Evolutionary conservation across 2,113 vertebrate species (phyloP).

Genomic region (Coregonus clupeaformis): DNA sequence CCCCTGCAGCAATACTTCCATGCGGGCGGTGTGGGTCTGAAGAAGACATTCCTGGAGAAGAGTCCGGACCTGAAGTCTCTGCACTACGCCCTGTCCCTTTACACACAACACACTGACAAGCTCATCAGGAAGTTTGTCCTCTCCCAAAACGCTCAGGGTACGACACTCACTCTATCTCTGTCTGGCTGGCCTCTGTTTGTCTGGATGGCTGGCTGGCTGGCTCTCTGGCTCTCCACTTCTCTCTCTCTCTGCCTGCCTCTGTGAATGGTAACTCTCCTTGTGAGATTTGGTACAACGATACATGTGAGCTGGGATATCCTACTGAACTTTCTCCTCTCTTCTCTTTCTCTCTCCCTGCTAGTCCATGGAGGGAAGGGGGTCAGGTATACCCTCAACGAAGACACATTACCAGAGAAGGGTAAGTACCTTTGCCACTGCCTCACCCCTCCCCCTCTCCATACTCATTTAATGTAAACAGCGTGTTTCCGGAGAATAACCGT

Average conservation of each 20-base stretch:
- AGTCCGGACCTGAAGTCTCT: slow-evolving; percentile 94
- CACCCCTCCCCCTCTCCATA: not conserved
- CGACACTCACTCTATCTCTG: slow-evolving; percentile 16
- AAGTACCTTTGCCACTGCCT: slow-evolving; percentile 51
- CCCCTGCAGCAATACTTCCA: slow-evolving; percentile 94
- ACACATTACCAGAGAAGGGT: slow-evolving; percentile 95
- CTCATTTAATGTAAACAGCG: slow-evolving; percentile 5
- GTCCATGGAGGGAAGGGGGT: slow-evolving; percentile 91
- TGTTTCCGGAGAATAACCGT: slow-evolving; percentile 27
- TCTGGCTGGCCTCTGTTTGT: no score
- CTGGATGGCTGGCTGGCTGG: not conserved
- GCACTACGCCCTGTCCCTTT: slow-evolving; percentile 93
- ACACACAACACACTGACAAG: slow-evolving; percentile 95
- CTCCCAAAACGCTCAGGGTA: slow-evolving; percentile 89
- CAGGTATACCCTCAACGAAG: slow-evolving; percentile 92
- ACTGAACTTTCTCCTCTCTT: slow-evolving; percentile 8
- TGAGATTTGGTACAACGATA: no score
- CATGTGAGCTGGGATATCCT: no score
- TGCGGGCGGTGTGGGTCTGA: slow-evolving; percentile 90
- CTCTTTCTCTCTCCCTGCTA: not conserved
- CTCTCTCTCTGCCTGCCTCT: not conserved
- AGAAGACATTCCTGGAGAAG: slow-evolving; percentile 96
- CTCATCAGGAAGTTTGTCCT: slow-evolving; percentile 97
- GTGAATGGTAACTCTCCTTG: not conserved
- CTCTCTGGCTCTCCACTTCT: not conserved